Base-by-base conservation (phyloP, 2,888 invertebrate species). In the Clusia tigrina region DNA sequence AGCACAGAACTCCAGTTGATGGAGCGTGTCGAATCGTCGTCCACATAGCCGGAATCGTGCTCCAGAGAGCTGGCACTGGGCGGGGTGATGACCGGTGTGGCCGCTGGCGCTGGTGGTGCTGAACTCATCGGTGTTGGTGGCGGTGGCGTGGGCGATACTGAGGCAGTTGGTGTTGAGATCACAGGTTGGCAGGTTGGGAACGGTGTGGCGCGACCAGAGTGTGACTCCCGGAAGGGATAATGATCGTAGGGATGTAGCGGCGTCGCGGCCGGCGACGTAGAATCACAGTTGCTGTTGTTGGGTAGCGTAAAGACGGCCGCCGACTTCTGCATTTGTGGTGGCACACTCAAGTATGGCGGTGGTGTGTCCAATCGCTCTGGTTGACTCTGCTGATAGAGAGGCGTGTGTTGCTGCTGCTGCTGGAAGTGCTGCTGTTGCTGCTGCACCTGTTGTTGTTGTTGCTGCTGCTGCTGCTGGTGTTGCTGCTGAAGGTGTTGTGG, bases 1-100 rank as follows among this genome's bases (percentile, higher is more conserved):
- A 95, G 87, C 76, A 95, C 94, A 57, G 94, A 94, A 81, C 94
- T 93, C 95, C 95, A 95, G 85, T 94, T 94, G 84, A 95, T 94
- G 74, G 92, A 89, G 73, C 92, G 89, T 78, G 89, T 90, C 78
- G 88, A 86, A 73, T 91, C 90, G 66, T 89, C 88, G 83, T 92
- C 92, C 74, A 91, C 91, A 81, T 90, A 89, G 71, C 92, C 92
- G 20, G 91, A 91, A 82, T 91, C 91, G 42, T 10, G 48, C 25
- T 42, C 15, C 15, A 23, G 42, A 2, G 54, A 9, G 12, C 48
- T 48, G 9, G 57, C 24, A 15, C 26, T 17, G 12, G 37, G 54
- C 3, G 26, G 24, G n/a, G 52, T 57, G 9, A n/a, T n/a, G 62
- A 59, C 18, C 54, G 64, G 37, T 46, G 53, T 32, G 54, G 62